Conservation (phyloP, 2,888 invertebrate genomes). For the Drosophila austrosaltans region DNA sequence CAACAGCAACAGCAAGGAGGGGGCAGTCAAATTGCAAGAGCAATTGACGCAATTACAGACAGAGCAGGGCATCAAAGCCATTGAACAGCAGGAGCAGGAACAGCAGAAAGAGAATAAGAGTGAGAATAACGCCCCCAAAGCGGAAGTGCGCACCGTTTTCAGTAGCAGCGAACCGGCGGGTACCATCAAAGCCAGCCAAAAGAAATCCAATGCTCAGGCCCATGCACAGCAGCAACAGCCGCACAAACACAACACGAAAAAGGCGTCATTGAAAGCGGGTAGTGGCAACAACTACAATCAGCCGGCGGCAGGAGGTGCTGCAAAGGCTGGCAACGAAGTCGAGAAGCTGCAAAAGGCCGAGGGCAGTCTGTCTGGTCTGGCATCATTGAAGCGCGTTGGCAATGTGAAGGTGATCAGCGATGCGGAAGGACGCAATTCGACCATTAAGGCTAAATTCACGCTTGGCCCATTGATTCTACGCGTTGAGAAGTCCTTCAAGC, state of each 20-base stretch:
- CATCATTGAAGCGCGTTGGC: constrained; percentile 90
- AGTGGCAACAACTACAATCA: constrained; percentile 63
- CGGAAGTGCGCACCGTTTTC: constrained; percentile 71
- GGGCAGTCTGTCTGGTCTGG: constrained; percentile 91
- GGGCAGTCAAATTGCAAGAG: constrained; percentile 82
- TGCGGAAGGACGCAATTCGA: constrained; percentile 88
- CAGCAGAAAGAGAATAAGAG: background rate
- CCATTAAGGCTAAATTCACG: constrained; percentile 91
- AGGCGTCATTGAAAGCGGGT: constrained; percentile 81
- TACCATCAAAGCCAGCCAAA: constrained; percentile 59
- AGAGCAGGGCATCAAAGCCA: constrained; percentile 72
- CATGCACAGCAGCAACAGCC: constrained; percentile 60
- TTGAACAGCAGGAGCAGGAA: constrained; percentile 39
- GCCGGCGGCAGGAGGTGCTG: constrained; percentile 51
- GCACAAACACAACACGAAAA: constrained; percentile 78
- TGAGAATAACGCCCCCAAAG: constrained; percentile 48
- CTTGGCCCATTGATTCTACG: constrained; percentile 91
- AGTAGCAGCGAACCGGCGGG: constrained; percentile 32
- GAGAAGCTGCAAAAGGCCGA: constrained; percentile 85
- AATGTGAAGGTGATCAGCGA: constrained; percentile 92
- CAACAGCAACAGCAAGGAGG: constrained; percentile 50
- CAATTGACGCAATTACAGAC: constrained; percentile 79
- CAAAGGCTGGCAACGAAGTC: constrained; percentile 59
- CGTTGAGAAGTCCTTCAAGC: constrained; percentile 87
- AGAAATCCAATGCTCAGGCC: constrained; percentile 66